A percentile compares a stretch with the other conserved stretches of the same genome.
phyloP scores from a whole-genome alignment of 2,888 invertebrate species.

The Acanthosepion esculentum region DNA sequence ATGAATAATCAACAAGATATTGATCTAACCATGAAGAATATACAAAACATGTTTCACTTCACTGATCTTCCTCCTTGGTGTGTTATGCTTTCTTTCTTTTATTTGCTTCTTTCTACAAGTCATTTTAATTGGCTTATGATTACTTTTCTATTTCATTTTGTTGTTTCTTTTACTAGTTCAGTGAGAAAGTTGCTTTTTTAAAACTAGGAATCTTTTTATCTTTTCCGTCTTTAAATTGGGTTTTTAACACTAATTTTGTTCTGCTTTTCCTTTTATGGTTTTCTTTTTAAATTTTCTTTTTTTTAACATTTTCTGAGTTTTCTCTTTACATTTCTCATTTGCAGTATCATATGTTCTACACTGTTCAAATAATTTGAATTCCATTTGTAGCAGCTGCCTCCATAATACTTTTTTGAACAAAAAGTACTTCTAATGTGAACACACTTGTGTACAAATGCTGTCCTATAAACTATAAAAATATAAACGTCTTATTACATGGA shows the following conservation, averaged over 20 bases:
- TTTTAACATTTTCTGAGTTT: neutral
- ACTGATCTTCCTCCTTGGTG: neutral
- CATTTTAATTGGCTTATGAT: neutral
- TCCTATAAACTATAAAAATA: neutral
- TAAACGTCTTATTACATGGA: neutral
- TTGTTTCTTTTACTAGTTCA: neutral
- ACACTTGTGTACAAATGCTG: neutral
- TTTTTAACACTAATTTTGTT: neutral
- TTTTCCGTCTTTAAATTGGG: neutral
- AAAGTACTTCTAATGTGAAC: neutral
- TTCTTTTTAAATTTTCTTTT: neutral
- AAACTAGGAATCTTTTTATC: neutral
- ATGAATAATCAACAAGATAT: neutral
- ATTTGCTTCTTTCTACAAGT: neutral
- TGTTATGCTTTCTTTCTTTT: neutral
- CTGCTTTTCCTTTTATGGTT: neutral
- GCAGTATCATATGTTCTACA: neutral
- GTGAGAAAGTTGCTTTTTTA: neutral
- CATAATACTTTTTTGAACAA: neutral
- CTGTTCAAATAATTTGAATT: neutral
- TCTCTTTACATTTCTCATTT: neutral
- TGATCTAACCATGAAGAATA: neutral
- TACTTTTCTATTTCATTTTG: neutral
- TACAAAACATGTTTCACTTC: neutral
- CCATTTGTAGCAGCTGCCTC: constrained; percentile 18